Base-by-base conservation (phyloP, 2,113 vertebrate species). In the Nesoenas mayeri region DNA sequence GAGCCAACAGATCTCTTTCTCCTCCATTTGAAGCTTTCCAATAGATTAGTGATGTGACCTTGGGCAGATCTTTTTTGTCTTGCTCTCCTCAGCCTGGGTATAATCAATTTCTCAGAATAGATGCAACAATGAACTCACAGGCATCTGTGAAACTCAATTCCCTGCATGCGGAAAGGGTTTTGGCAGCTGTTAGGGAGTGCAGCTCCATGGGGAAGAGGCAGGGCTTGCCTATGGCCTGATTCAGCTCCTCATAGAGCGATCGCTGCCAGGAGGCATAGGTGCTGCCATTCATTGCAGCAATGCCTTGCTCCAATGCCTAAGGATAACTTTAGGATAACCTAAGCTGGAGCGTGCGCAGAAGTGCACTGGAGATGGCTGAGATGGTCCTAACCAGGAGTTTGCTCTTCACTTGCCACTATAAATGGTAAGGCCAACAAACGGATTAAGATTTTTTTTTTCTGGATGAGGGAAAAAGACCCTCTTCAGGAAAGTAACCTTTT, bases 71-170 rank as follows among this genome's bases (percentile, higher is more conserved):
- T 92, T 50, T 93, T 90, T 92, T 74, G 82, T 60, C 79, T 90
- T 93, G 57, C 60, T 91, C 60, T 94, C 54, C 47, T 93, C 12
- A 5, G 70, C 71, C 85, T 89, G 92, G 75, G 78, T 90, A 91
- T 83, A 94, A 96, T 96, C 82, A 86, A 92, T 96, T 97, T 94
- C 92, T 96, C 86, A 92, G 88, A 91, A 94, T 92, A 94, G 88
- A 92, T 72, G 86, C 78, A 89, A 95, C 82, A 73, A 50, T 91
- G 83, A 96, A 88, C 77, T 81, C 92, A 75, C 61, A 66, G 66
- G 25, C 22, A 0, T 66, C 70, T 61, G 86, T 87, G 95, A 91
- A 94, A 92, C 96, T 91, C 72, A 92, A 92, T 96, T 96, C 96
- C 61, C 54, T 92, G 44, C 51, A 28, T 79, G 82, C 0, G 0